Evolutionary conservation across 2,888 invertebrate species (phyloP), one percentile per base, ranked within the genome.

Genomic region (Folsomia candida): DNA sequence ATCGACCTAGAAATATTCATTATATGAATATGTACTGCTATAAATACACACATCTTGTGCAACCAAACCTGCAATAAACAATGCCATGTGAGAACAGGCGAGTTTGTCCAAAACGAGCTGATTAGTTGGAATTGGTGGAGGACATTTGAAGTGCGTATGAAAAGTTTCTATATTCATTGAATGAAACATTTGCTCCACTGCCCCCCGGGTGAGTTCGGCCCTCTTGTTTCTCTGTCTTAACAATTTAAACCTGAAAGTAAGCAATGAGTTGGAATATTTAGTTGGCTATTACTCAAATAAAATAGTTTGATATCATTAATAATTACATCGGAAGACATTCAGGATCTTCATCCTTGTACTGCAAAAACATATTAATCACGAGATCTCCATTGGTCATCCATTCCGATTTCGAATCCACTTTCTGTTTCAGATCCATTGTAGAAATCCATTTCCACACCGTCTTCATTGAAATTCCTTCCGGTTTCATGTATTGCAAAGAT

Each of bases 361-460:
- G 84, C 77, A 89, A 85, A 75, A 83, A 83, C n/a, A 89, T 81
- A 2, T 88, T 88, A 72, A 90, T 83, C 9, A 87, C 84, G 73
- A 90, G 86, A 29, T 87, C 86, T 2, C 88, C 87, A 6, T 85
- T 83, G 6, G 86, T 85, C 0, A 87, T 86, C 11, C 86, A 86
- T 78, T 89, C 87, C 75, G 88, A 85, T 18, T 82, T 82, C 81
- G 87, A 88, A 18, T 83, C 83, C 0, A 90, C 83, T 61, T 83
- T 81, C 18, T 83, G 71, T 20, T 88, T 87, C 25, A 93, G 83
- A 67, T 84, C 83, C 0, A 87, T 84, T 66, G 89, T 89, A 67
- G 89, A 86, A 14, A 88, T 86, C 85, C 89, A 88, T 83, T 93
- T 93, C 87, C 92, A 92, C 0, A 90, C 89, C 81, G 93, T 92